Base-by-base conservation (phyloP, 2,113 vertebrate species). In the Callocephalon fimbriatum region DNA sequence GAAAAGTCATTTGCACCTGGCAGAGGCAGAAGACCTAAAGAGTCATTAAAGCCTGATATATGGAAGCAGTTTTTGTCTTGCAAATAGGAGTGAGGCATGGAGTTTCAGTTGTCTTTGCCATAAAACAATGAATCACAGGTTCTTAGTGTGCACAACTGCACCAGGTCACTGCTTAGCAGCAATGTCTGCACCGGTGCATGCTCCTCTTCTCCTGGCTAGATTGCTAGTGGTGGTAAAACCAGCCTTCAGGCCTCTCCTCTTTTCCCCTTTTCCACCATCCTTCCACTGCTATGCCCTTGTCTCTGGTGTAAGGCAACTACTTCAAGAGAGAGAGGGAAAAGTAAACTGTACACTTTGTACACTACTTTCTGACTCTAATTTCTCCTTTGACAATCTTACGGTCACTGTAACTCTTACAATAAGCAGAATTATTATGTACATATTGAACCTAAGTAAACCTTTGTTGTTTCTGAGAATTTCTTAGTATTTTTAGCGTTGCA, bases 1-100 rank as follows among this genome's bases (percentile, higher is more conserved):
- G 59, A 86, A 70, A 86, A 95, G 29, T 80, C 50, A 80, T 92
- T 93, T 96, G 82, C 92, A 96, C 88, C 95, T 94, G 93, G 85
- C 66, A 96, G 78, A 80, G 17, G n/a, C 38, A 5, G 59, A 95
- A 96, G 54, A 90, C 71, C 45, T 79, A 29, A 66, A 35, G 48
- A 93, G 45, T 58, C 71, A 59, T 95, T 94, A 93, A 96, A 74
- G 20, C 19, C 82, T 94, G 67, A 67, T 80, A 50, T n/a, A 86
- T 51, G 63, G 92, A 82, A 93, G 32, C 14, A 27, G 0, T 26
- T 90, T 92, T 92, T 82, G n/a, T 79, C 47, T 94, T 92, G 72
- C 42, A 83, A 92, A 72, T 31, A 29, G 50, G 26, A 88, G 21
- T 4, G 4, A 45, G 16, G n/a, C 71, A 80, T 8, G 3, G 40